These are phyloP conservation scores for Myotis brandtii DNA, from an alignment of 2,113 vertebrate species.

Conservation along the genomic window DNA sequence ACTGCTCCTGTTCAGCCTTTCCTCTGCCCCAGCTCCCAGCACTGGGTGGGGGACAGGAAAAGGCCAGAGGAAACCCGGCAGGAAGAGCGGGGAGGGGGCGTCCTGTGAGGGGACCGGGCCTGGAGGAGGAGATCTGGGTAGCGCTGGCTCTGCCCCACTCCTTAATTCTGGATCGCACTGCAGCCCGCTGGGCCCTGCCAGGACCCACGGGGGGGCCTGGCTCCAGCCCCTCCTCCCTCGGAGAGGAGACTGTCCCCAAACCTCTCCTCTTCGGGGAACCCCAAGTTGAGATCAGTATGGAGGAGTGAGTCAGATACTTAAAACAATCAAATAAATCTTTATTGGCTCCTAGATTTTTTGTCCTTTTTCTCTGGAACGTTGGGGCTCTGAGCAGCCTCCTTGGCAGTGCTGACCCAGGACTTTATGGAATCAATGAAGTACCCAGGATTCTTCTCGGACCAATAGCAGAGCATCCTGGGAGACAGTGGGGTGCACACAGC, in stretches of 20 bases:
- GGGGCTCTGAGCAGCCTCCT: fast-evolving
- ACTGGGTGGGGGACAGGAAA: conserved; percentile 84
- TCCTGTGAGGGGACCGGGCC: conserved; percentile 75
- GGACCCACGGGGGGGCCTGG: not conserved
- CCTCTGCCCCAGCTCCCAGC: conserved; percentile 74
- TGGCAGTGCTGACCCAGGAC: not conserved
- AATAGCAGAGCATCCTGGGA: conserved; percentile 48
- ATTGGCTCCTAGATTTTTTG: not conserved
- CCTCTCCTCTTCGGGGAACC: not conserved
- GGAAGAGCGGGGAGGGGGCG: conserved; percentile 82
- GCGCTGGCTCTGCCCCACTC: conserved; percentile 35
- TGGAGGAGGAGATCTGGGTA: conserved; percentile 71
- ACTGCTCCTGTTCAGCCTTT: conserved; percentile 54
- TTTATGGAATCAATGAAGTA: not conserved
- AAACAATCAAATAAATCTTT: conserved; percentile 67
- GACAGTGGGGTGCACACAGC: not conserved
- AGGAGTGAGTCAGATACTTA: conserved; percentile 50
- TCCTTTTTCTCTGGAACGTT: not conserved
- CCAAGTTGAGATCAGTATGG: not conserved
- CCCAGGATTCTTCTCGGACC: not conserved
- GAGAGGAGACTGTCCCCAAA: not conserved
- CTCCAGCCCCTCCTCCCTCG: not conserved
- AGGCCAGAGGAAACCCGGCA: conserved; percentile 80
- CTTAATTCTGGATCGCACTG: conserved; percentile 1
- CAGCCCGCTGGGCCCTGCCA: not conserved